phyloP scores from a whole-genome alignment of 2,113 vertebrate genomes.

The Marmota flaviventris region DNA sequence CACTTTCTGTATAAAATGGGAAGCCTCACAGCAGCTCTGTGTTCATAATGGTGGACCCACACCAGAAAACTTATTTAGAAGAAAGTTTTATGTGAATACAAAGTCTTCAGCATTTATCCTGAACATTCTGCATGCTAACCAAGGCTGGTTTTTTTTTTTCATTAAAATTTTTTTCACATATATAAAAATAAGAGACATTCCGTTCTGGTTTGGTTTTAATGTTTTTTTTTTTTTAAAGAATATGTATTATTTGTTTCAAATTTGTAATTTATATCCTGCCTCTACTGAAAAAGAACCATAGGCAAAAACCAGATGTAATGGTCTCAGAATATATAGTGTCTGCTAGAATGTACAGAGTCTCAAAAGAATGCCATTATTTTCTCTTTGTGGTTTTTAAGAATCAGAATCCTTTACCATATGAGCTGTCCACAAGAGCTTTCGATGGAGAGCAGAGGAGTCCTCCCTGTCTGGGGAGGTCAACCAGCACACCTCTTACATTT shows the following conservation, averaged over 20 bases:
- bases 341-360: slow-evolving; percentile 82
- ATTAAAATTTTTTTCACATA: not conserved
- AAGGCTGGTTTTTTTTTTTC: not conserved
- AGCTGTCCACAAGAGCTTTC: slow-evolving; percentile 86
- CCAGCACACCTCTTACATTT: slow-evolving; percentile 80
- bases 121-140: slow-evolving; percentile 11
- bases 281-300: slow-evolving; percentile 49
- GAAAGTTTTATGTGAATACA: not conserved
- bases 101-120: slow-evolving; percentile 25
- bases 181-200: slow-evolving; percentile 15
- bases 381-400: slow-evolving; percentile 84
- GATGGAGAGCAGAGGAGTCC: slow-evolving; percentile 74
- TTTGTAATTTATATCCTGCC: slow-evolving; percentile 49
- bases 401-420: slow-evolving; percentile 83
- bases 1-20: slow-evolving; percentile 68
- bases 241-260: slow-evolving; percentile 58
- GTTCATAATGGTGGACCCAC: slow-evolving; percentile 2
- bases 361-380: slow-evolving; percentile 83
- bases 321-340: slow-evolving; percentile 56
- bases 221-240: not conserved
- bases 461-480: slow-evolving; percentile 73
- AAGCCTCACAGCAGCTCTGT: slow-evolving; percentile 54
- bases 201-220: slow-evolving; percentile 61
- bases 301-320: slow-evolving; percentile 64
- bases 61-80: slow-evolving; percentile 30